These are phyloP conservation scores for Drosophila kohkoa DNA, from an alignment of 1,140 invertebrate genomes.

Conservation along the genomic window DNA sequence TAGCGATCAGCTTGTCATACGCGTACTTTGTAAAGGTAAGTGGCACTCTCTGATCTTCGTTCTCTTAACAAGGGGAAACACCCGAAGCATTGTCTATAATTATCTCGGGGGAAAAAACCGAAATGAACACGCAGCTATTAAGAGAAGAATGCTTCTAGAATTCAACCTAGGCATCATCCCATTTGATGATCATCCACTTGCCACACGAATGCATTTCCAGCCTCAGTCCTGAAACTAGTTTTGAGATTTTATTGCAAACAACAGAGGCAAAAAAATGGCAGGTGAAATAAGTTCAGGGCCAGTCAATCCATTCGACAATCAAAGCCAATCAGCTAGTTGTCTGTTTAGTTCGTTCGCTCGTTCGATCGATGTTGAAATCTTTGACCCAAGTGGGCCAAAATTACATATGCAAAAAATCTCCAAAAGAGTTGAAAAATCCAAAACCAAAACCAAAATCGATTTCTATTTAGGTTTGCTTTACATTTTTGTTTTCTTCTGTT, in stretches of 20 bases:
- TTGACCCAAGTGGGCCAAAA: conserved; percentile 54
- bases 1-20: conserved; percentile 91
- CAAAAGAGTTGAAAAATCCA: conserved; percentile 44
- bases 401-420: conserved; percentile 56
- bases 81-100: conserved; percentile 50
- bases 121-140: conserved; percentile 30
- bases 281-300: conserved; percentile 49
- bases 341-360: no score
- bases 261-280: conserved; percentile 9
- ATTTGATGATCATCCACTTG: conserved; percentile 22
- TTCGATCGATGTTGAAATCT: conserved; percentile 35
- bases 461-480: conserved; percentile 80
- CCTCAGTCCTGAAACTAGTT: conserved; percentile 27
- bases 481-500: conserved; percentile 34
- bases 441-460: conserved; percentile 48
- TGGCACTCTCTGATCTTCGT: background rate
- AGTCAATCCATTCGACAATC: conserved; percentile 44
- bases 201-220: conserved; percentile 30
- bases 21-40: conserved; percentile 91
- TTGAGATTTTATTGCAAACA: conserved; percentile 22
- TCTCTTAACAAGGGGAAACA: conserved; percentile 6
- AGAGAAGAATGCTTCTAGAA: conserved; percentile 19
- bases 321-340: conserved; percentile 30
- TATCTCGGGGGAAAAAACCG: conserved; percentile 37
- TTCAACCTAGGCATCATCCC: background rate